These are phyloP conservation scores for Aleiodes leptofemur DNA, from an alignment of 2,888 invertebrate genomes.

Conservation along the genomic window DNA sequence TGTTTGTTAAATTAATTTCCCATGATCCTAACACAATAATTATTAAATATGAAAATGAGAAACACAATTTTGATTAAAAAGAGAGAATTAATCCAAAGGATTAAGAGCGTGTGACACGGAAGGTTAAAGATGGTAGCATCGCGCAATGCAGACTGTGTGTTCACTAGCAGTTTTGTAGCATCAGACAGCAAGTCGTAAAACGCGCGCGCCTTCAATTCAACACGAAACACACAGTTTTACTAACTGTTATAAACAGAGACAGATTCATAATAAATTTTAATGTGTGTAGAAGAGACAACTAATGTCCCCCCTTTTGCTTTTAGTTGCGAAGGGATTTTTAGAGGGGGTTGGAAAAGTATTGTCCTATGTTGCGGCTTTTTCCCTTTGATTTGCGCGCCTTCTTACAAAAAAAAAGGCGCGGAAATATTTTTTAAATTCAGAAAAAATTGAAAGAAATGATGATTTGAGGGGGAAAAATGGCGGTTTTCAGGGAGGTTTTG, in stretches of 20 bases:
- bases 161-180: conserved; percentile 42
- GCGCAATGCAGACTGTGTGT: conserved; percentile 55
- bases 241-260: conserved; percentile 26
- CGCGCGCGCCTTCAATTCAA: conserved; percentile 24
- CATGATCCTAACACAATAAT: too few species aligned
- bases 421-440: too few species aligned
- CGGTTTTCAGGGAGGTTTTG: too few species aligned
- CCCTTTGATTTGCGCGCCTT: not conserved
- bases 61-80: not conserved
- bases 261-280: conserved; percentile 11
- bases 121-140: conserved; percentile 55
- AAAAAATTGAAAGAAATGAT: too few species aligned
- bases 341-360: conserved; percentile 8
- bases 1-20: too few species aligned
- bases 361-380: not conserved
- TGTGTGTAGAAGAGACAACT: conserved; percentile 6
- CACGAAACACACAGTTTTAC: not conserved
- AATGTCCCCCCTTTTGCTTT: not conserved
- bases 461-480: too few species aligned
- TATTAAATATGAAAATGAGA: too few species aligned
- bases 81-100: conserved; percentile 7
- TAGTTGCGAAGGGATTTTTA: conserved; percentile 19
- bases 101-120: conserved; percentile 41
- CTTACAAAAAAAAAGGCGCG: too few species aligned
- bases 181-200: conserved; percentile 54